Base-by-base conservation (phyloP, 1,140 invertebrate species). In the Agraylea sexmaculata region DNA sequence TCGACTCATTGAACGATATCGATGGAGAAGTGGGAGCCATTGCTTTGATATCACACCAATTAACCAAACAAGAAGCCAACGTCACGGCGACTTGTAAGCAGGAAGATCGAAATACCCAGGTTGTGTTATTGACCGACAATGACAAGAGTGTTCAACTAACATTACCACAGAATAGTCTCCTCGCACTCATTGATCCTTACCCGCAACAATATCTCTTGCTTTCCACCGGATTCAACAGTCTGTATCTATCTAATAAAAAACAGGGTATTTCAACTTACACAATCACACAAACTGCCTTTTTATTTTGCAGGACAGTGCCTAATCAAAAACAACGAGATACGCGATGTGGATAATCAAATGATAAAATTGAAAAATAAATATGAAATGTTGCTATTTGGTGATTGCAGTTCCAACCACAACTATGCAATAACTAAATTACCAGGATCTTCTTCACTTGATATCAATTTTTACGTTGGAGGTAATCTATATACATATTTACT, bases 401-500 rank as follows among this genome's bases (percentile, higher is more conserved):
- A 47, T 12, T 47, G 45, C 37, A 43, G 41, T 8, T 30, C n/a
- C 11, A 16, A 12, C 0, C 45, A 40, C 1, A 37, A 38, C 37
- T 47, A 40, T 34, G 45, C 45, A 0, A 23, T 47, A 4, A 33
- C 40, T n/a, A 35, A 22, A 34, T 22, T 47, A 4, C 45, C 45
- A 2, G 40, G 41, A 7, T n/a, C 17, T 19, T 12, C 33, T 18
- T 37, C 37, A 7, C 22, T 47, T 3, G 27, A 13, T n/a, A 21
- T 47, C 2, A 35, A 27, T 12, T 32, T 47, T 11, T 47, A 43
- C 15, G 43, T 34, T 2, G 45, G 45, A 37, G 45, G 45, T 47
- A 19, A 11, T n/a, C n/a, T n/a, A n/a, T n/a, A n/a, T n/a, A n/a
- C n/a, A n/a, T n/a, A n/a, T n/a, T n/a, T n/a, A n/a, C n/a, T n/a